Evolutionary conservation across 2,888 invertebrate species (phyloP), one percentile per base, ranked within the genome.

Genomic region (Marronus borbonicus): DNA sequence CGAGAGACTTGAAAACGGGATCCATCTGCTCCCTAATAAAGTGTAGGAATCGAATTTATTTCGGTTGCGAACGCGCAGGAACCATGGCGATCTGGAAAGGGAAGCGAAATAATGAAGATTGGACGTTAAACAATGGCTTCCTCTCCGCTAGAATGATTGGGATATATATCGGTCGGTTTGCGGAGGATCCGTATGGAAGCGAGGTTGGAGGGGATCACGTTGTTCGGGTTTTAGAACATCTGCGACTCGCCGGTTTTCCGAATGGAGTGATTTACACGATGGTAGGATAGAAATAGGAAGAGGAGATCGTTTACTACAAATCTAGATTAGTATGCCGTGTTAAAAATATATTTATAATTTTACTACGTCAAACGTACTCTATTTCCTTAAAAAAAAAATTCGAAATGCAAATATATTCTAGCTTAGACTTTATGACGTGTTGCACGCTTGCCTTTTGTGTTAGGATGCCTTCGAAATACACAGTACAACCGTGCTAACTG

Each of bases 41-140:
- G 50, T 68, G 49, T 49, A 68, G 68, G 49, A 68, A 68, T 68
- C 24, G 68, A 50, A 68, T 68, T 68, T 50, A 68, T 68, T 52
- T 31, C 20, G 14, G 62, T 12, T 31, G 8, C 24, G 12, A 14
- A n/a, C 12, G 62, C 28, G 28, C 12, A 28, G 31, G 14, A 24
- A 2, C 44, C 2, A 44, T 44, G 44, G 44, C 12, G 8, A 44
- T 44, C 44, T 36, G 44, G 44, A 12, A 8, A 12, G 44, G 62
- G 28, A 28, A 10, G 28, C 62, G 31, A 20, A 58, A 58, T 62
- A 62, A 62, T 62, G 62, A 62, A 62, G 62, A 62, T 62, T 28
- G 62, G 62, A 62, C 62, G 28, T 62, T 62, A 62, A 62, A 62
- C 31, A 62, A 62, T n/a, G 62, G 62, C 14, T 12, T 31, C 20